phyloP scores from a whole-genome alignment of 2,797 vertebrate genomes.

The Bovichtus variegatus region DNA sequence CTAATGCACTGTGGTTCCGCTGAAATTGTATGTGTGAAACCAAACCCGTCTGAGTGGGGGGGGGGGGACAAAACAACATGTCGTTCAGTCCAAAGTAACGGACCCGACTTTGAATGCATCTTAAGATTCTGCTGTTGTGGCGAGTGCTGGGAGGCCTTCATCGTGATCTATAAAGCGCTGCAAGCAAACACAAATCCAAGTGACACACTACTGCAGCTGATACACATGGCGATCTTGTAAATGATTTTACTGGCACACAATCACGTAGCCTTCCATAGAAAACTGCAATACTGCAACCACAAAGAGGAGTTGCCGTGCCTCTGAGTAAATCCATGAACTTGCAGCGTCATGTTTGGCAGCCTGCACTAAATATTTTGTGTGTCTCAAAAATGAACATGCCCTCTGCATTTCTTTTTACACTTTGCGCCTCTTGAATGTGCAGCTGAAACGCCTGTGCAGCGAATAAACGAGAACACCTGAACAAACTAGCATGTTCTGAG shows the following conservation, averaged over 20 bases:
- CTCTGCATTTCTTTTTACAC: constrained; percentile 4
- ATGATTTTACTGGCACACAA: background rate
- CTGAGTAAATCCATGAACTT: constrained; percentile 26
- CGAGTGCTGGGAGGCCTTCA: background rate
- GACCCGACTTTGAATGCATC: background rate
- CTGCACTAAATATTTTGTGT: constrained; percentile 3
- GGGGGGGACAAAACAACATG: background rate
- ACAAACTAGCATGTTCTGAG: background rate
- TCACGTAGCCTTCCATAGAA: background rate
- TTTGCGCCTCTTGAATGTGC: constrained; percentile 13
- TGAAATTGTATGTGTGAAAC: background rate
- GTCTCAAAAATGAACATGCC: constrained; percentile 10
- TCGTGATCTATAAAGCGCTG: background rate
- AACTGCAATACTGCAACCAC: background rate
- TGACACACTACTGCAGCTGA: background rate
- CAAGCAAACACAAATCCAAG: background rate
- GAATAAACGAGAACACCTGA: background rate
- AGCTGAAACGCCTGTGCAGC: constrained; percentile 1
- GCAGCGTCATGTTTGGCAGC: background rate
- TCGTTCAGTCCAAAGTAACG: background rate
- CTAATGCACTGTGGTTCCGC: background rate
- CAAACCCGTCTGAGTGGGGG: background rate
- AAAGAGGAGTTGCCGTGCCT: background rate
- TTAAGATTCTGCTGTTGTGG: background rate
- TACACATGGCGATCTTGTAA: background rate